Evolutionary conservation across 2,888 invertebrate species (phyloP).

Genomic region (Ophioninae sp.): DNA sequence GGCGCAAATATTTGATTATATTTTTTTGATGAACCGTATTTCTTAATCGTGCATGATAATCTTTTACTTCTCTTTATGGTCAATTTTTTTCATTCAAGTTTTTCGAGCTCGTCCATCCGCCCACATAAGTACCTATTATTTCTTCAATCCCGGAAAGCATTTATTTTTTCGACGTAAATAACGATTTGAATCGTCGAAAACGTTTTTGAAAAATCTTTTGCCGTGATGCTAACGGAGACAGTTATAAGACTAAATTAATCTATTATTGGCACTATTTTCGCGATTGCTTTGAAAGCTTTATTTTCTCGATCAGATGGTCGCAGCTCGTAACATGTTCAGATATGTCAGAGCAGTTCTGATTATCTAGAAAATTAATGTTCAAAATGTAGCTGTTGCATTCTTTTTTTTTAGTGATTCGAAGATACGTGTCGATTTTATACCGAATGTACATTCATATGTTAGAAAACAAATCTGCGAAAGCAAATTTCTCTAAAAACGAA

Average conservation of each 20-base stretch:
- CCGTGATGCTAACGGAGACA: not conserved
- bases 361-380: conserved; percentile 26
- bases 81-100: too few species aligned
- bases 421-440: not conserved
- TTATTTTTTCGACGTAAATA: not conserved
- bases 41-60: too few species aligned
- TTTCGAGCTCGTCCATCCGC: too few species aligned
- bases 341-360: conserved; percentile 53
- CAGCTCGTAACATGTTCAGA: conserved; percentile 57
- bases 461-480: not conserved
- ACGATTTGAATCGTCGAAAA: not conserved
- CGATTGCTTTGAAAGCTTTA: not conserved
- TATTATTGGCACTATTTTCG: not conserved
- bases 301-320: not conserved
- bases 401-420: not conserved
- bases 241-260: not conserved
- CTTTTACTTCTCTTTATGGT: too few species aligned
- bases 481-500: not conserved
- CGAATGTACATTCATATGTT: not conserved
- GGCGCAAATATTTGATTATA: too few species aligned
- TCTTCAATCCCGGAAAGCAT: not conserved
- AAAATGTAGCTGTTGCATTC: not conserved
- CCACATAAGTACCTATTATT: too few species aligned
- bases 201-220: not conserved
- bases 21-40: not conserved